phyloP scores from a whole-genome alignment of 2,888 invertebrate species.

The Osmoderma eremita region DNA sequence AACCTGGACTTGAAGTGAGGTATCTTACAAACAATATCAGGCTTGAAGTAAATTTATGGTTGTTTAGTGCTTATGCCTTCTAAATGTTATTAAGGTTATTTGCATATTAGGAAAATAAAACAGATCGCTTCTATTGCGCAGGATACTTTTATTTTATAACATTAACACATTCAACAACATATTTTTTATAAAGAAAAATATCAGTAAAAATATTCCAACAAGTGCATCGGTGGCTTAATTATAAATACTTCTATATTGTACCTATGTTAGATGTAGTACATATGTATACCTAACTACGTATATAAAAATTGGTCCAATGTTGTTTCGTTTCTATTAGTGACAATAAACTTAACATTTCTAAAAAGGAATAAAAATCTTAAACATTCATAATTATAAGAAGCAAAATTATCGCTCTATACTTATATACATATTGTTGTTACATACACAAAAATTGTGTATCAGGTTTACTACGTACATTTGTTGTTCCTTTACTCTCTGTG shows the following conservation, averaged over 20 bases:
- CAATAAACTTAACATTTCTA: not conserved
- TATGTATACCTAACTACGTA: not conserved
- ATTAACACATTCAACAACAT: not conserved
- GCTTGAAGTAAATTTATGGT: not conserved
- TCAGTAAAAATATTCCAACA: constrained; percentile 1
- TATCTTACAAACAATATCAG: too few relatives aligned
- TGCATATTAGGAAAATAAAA: not conserved
- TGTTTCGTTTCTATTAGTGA: not conserved
- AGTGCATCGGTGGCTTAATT: constrained; percentile 1
- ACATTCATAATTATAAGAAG: too few relatives aligned
- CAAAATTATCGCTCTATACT: too few relatives aligned
- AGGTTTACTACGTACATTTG: too few relatives aligned
- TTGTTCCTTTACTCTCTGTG: too few relatives aligned
- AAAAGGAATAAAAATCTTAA: too few relatives aligned
- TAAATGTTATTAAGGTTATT: too few relatives aligned
- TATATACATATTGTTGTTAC: too few relatives aligned
- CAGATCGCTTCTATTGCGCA: not conserved
- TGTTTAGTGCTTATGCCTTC: too few relatives aligned
- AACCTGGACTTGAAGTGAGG: too few relatives aligned
- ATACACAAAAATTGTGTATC: too few relatives aligned
- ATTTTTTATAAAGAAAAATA: not conserved
- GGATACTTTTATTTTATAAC: constrained; percentile 5
- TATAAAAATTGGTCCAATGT: not conserved
- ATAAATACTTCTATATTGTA: not conserved
- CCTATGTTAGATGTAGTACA: not conserved